Evolutionary conservation across 2,113 vertebrate genomes (phyloP).

Genomic region (Tichodroma muraria): DNA sequence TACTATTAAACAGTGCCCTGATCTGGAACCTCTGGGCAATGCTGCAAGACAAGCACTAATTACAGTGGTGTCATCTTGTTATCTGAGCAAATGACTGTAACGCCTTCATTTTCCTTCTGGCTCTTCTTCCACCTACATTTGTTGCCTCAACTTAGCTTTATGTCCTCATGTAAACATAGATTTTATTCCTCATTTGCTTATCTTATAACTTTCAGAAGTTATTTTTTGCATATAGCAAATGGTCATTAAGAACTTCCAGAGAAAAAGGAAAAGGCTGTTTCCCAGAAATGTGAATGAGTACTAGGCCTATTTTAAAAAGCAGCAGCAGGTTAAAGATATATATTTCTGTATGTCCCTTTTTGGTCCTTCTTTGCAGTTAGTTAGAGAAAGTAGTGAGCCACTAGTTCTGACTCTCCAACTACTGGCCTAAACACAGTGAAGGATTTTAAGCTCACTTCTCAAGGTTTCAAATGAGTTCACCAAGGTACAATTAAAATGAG

Average conservation of each 20-base stretch:
- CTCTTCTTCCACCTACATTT: not conserved
- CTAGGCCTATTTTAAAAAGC: not conserved
- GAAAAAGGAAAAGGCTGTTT: not conserved
- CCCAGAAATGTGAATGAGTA: not conserved
- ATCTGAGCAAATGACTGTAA: constrained; percentile 12
- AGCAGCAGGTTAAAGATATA: not conserved
- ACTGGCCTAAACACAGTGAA: not conserved
- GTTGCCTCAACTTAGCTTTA: not conserved
- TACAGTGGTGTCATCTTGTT: constrained; percentile 29
- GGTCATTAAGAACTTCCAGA: not conserved
- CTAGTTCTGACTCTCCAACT: not conserved
- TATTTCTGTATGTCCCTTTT: not conserved
- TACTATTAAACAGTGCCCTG: not conserved
- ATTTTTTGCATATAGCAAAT: not conserved
- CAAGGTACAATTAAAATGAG: not conserved
- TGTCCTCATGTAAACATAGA: not conserved
- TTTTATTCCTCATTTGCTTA: not conserved
- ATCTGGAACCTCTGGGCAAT: not conserved
- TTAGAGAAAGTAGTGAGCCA: not conserved
- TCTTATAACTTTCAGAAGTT: not conserved
- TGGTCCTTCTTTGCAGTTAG: not conserved
- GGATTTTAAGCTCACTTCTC: not conserved
- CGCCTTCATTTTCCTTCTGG: constrained; percentile 28
- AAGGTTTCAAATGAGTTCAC: not conserved
- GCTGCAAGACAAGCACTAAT: constrained; percentile 20